Evolutionary conservation across 2,797 vertebrate species (phyloP), one percentile per base, ranked within the genome.

Genomic region (Syndactyla subalaris): DNA sequence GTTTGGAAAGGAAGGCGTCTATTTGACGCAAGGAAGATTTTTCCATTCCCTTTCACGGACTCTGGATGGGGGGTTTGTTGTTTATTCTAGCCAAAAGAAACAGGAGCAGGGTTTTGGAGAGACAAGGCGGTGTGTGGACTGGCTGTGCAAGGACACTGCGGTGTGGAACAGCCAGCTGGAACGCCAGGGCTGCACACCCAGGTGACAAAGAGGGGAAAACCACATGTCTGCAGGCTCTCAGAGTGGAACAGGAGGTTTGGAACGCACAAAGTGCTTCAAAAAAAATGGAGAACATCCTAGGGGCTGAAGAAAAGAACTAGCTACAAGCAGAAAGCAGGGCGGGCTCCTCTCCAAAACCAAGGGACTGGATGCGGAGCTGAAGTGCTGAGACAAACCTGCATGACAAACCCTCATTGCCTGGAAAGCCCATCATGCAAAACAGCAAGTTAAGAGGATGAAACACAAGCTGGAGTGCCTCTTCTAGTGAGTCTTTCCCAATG

Each of bases 161-260:
- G 90, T 10, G 6, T 22, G 74, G 95, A 95, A 94, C 89, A 87
- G 89, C 91, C 92, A 91, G 92, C 68, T 94, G 91, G 95, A 92
- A 91, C 5, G 3, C 38, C 1, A 1, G 49, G 58, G 70, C 74
- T 76, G 83, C 17, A 75, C 71, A 57, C 21, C 46, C 89, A 51
- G 75, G 78, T 80, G 92, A 90, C 46, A 73, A 34, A 67, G 41
- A 85, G 78, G 55, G 58, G 32, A 78, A 78, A 91, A 62, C 0
- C 39, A 49, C 82, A 41, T 0, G 0, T 79, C 26, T 51, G 41
- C 55, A 80, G 74, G 71, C 67, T 88, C 62, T 58, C 4, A 2
- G 38, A 9, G 34, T 10, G 39, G 68, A 94, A 79, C 32, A 0
- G 2, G 36, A 43, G 54, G 72, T 32, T 49, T 77, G 85, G 75